Conservation (phyloP, 92 coral and sea anemone genomes). For the Bergia sp. region DNA sequence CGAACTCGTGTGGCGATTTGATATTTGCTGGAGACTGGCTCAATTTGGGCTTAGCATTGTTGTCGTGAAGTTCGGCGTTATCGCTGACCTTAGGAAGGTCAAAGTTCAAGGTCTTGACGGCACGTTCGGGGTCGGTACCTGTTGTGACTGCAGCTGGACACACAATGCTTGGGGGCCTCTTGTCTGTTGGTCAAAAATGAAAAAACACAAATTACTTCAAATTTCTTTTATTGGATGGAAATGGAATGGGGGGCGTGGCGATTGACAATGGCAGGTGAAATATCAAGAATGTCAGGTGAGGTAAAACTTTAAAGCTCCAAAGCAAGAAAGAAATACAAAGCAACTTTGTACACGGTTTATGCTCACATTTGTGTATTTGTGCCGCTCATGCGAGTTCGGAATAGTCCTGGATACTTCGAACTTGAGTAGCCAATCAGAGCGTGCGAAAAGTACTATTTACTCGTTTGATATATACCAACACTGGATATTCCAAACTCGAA, state of each 20-base stretch:
- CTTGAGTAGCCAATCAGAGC: too few relatives aligned
- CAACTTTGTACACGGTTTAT: too few relatives aligned
- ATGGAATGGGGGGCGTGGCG: neutral
- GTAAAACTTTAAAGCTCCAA: too few relatives aligned
- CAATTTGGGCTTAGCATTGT: conserved; percentile 76
- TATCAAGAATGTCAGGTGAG: too few relatives aligned
- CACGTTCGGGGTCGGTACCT: conserved; percentile 79
- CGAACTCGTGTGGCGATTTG: conserved; percentile 82
- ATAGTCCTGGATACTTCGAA: too few relatives aligned
- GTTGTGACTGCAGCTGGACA: conserved; percentile 70
- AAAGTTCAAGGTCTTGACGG: conserved; percentile 77
- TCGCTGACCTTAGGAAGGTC: conserved; percentile 67
- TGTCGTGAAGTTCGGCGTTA: conserved; percentile 80
- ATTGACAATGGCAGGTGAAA: too few relatives aligned
- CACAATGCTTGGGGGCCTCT: conserved; percentile 75
- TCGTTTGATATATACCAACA: too few relatives aligned
- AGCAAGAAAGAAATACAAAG: too few relatives aligned
- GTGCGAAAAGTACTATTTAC: too few relatives aligned
- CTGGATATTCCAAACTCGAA: too few relatives aligned
- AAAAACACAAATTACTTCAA: neutral
- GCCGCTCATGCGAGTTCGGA: too few relatives aligned
- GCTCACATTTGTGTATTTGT: too few relatives aligned
- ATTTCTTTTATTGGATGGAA: neutral
- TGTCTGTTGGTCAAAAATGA: conserved; percentile 52
- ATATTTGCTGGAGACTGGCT: conserved; percentile 65